A percentile compares a stretch with the other conserved stretches of the same genome.
Evolutionary conservation across 2,113 vertebrate species (phyloP).

Genomic region (Hassar affinis): DNA sequence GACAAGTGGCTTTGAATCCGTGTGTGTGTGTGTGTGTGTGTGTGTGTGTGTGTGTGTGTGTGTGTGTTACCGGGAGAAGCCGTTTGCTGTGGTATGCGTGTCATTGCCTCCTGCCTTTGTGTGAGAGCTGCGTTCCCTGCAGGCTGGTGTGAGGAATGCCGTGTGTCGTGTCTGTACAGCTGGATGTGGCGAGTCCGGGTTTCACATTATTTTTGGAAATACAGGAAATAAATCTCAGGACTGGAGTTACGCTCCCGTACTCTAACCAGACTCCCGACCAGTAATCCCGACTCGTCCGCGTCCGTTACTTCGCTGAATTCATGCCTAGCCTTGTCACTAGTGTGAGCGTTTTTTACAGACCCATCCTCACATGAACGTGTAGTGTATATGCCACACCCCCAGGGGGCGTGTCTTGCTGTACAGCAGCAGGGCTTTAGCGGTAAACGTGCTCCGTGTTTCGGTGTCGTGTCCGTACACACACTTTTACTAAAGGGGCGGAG

Average conservation of each 20-base stretch:
- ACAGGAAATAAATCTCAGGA: background rate
- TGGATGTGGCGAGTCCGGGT: background rate
- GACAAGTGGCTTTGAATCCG: background rate
- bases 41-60: background rate
- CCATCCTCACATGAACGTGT: too few species aligned
- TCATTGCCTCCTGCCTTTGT: background rate
- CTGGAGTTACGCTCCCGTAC: background rate
- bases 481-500: background rate
- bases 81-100: background rate
- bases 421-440: background rate
- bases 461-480: background rate
- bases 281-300: too few species aligned
- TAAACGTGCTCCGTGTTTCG: background rate
- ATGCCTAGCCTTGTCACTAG: too few species aligned
- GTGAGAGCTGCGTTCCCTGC: background rate
- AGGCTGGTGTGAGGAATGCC: background rate
- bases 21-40: background rate
- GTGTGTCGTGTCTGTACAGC: background rate
- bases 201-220: background rate
- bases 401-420: background rate
- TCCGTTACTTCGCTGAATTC: too few species aligned
- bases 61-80: background rate
- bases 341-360: too few species aligned
- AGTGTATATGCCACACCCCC: background rate
- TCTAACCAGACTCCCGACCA: too few species aligned